Evolutionary conservation across 1,140 invertebrate genomes (phyloP).

Genomic region (Antheraea pernyi): DNA sequence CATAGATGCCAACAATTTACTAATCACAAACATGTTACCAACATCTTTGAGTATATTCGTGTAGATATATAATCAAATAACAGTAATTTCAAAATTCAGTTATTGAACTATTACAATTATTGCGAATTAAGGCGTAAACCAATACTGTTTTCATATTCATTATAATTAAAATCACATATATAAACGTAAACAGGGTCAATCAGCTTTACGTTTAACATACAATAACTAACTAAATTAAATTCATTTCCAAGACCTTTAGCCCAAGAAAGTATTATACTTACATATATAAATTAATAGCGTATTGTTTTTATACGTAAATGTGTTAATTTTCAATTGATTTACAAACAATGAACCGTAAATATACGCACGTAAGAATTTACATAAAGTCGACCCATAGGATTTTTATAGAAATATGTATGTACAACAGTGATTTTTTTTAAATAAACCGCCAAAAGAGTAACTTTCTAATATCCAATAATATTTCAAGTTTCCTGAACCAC

Average conservation of each 20-base stretch:
- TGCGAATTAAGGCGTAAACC: no score
- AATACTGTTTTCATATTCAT: not conserved
- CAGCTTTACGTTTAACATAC: conserved; percentile 40
- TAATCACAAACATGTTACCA: no score
- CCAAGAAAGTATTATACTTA: conserved; percentile 35
- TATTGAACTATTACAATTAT: no score
- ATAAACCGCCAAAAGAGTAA: conserved; percentile 37
- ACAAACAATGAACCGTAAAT: no score
- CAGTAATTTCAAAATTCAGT: no score
- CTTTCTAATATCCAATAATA: conserved; percentile 44
- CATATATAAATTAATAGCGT: not conserved
- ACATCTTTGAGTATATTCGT: no score
- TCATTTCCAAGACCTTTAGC: conserved; percentile 51
- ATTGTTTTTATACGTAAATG: not conserved
- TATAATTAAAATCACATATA: conserved; percentile 5
- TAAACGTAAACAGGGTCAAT: conserved; percentile 25
- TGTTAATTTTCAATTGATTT: not conserved
- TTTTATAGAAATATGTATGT: not conserved
- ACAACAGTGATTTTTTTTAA: conserved; percentile 26
- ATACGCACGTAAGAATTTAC: conserved; percentile 1
- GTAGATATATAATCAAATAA: no score
- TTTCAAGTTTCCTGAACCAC: conserved; percentile 29
- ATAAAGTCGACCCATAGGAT: not conserved
- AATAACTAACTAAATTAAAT: conserved; percentile 38
- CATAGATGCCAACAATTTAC: no score